phyloP scores from a whole-genome alignment of 2,113 vertebrate genomes.

The Macquaria australasica region DNA sequence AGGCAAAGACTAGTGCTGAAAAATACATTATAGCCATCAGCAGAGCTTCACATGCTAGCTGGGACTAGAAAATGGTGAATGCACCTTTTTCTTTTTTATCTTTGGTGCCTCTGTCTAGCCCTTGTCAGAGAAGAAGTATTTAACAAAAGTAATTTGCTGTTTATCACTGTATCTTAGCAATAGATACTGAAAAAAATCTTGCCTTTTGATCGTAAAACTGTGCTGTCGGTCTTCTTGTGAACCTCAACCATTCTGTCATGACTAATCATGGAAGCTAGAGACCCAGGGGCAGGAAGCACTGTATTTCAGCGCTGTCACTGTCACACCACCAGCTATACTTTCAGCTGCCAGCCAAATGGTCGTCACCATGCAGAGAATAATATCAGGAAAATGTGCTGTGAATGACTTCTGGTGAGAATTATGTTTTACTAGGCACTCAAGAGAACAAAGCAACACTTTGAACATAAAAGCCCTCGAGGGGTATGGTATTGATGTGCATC shows the following conservation, averaged over 20 bases:
- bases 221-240: background rate
- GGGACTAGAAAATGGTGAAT: slow-evolving; percentile 46
- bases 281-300: background rate
- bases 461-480: background rate
- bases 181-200: background rate
- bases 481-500: background rate
- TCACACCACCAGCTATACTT: background rate
- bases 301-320: background rate
- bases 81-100: background rate
- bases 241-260: background rate
- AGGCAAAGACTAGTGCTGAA: slow-evolving; percentile 27
- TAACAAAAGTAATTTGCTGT: background rate
- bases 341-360: too few relatives aligned
- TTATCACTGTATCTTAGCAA: background rate
- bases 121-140: background rate
- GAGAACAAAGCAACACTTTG: background rate
- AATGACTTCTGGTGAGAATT: background rate
- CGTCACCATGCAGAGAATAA: too few relatives aligned
- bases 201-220: background rate
- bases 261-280: background rate
- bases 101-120: background rate
- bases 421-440: background rate
- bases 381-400: background rate
- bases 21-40: slow-evolving; percentile 48
- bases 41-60: slow-evolving; percentile 73